Evolutionary conservation across 2,113 vertebrate species (phyloP), one percentile per base, ranked within the genome.

Genomic region (Arizona elegans): DNA sequence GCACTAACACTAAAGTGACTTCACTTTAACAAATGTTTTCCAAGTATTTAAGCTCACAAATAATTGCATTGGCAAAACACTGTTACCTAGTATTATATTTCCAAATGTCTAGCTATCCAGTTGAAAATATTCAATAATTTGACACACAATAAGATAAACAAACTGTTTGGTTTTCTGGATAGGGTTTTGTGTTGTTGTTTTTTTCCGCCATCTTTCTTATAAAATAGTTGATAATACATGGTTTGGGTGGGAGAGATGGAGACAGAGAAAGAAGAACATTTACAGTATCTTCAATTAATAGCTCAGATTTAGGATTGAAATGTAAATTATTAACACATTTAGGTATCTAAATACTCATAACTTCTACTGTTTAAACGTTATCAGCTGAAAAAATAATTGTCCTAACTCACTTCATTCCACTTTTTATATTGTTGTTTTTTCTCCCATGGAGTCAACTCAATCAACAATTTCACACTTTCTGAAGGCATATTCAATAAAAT

Each of bases 321-420:
- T 29, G 91, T 93, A 93, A 96, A 91, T 87, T 91, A 86, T 0
- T 0, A 75, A 94, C 54, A 95, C 85, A 56, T 52, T 81, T 95
- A 90, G 94, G 29, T 33, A 50, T 92, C 92, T 91, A 94, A 94
- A 93, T 52, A 56, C 55, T 92, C 56, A 94, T 75, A 81, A 89
- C n/a, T 92, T 96, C 91, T 92, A 94, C 95, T 93, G 95, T 94
- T 94, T 93, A 95, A 93, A 90, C 54, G 95, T 95, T 94, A 53
- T 95, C 94, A 87, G 89, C 87, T 94, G 94, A 89, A 86, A 70
- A 65, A 54, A 52, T 17, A 65, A 92, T 55, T 88, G 52, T 9
- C 56, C 88, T 91, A 91, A 92, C 92, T 96, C 90, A 95, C 93
- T 59, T 24, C 33, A 81, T 11, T 1, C 7, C 50, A 88, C 81